A percentile compares a stretch with the other conserved stretches of the same genome.
Conservation (phyloP, 2,113 vertebrate species). For the Carassius carassius region DNA sequence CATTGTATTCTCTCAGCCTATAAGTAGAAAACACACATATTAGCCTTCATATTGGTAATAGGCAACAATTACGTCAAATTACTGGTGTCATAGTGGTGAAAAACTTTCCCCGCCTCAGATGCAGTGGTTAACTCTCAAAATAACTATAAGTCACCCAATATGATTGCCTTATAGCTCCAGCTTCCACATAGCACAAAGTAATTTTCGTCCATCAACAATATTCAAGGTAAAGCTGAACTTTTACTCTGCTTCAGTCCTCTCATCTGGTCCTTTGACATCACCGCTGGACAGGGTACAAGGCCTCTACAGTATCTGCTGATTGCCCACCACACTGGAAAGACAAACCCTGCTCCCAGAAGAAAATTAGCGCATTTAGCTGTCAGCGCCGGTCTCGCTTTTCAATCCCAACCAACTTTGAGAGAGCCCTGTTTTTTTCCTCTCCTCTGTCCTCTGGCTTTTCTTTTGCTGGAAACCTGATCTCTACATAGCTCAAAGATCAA, state of each 20-base stretch:
- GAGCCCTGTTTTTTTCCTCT: slow-evolving; percentile 63
- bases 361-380: slow-evolving; percentile 99
- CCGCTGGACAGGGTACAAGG: slow-evolving; percentile 83
- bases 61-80: slow-evolving; percentile 57
- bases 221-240: slow-evolving; percentile 17
- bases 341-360: slow-evolving; percentile 86
- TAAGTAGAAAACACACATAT: slow-evolving; percentile 41
- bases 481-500: slow-evolving; percentile 84
- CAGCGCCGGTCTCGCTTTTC: slow-evolving; percentile 97
- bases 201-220: background rate
- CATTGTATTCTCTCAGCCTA: slow-evolving; percentile 54
- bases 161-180: slow-evolving; percentile 21
- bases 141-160: background rate
- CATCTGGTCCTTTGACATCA: slow-evolving; percentile 82
- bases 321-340: slow-evolving; percentile 84
- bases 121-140: slow-evolving; percentile 42
- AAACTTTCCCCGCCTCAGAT: slow-evolving; percentile 34
- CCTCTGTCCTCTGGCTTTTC: slow-evolving; percentile 72
- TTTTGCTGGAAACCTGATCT: slow-evolving; percentile 89
- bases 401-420: slow-evolving; percentile 88
- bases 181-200: slow-evolving; percentile 3
- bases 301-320: slow-evolving; percentile 82
- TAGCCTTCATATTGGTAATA: slow-evolving; percentile 56
- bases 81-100: slow-evolving; percentile 38
- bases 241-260: slow-evolving; percentile 71